Conservation (phyloP, 2,888 invertebrate genomes). For the Stenodera caucasica region DNA sequence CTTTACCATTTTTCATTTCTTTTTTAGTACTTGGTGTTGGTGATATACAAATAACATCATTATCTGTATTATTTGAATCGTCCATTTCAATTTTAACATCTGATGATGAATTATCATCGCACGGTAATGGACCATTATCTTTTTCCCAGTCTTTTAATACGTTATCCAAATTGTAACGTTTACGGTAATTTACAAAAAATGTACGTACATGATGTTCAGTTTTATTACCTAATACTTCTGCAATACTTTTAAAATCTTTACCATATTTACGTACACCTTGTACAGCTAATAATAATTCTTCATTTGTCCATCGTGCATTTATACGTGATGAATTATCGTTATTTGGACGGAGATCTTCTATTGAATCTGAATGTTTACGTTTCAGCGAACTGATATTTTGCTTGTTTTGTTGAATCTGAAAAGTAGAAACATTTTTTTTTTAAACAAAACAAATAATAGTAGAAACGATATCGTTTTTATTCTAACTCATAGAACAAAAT, state of each 20-base stretch:
- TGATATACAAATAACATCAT: conserved; percentile 55
- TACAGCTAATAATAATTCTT: conserved; percentile 87
- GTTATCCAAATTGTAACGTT: conserved; percentile 82
- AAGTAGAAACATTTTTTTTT: conserved; percentile 41
- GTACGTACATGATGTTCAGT: conserved; percentile 89
- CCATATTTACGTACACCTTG: conserved; percentile 84
- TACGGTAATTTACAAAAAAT: conserved; percentile 89
- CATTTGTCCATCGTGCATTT: conserved; percentile 85
- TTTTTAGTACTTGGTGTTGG: conserved; percentile 58
- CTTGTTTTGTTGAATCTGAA: conserved; percentile 92
- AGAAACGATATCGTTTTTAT: too few relatives aligned
- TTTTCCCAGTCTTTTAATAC: conserved; percentile 84
- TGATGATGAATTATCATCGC: conserved; percentile 39
- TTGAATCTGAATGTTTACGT: conserved; percentile 66
- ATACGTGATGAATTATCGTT: conserved; percentile 61
- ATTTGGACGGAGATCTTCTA: conserved; percentile 53
- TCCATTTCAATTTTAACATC: conserved; percentile 43
- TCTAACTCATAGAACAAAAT: too few relatives aligned
- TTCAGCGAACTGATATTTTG: conserved; percentile 87
- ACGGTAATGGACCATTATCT: conserved; percentile 64
- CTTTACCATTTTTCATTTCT: conserved; percentile 47
- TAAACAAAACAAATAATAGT: too few relatives aligned
- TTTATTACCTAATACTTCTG: conserved; percentile 93
- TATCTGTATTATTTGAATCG: conserved; percentile 42
- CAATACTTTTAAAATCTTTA: conserved; percentile 90